Conservation (phyloP, 1,140 invertebrate species). For the Panulirus ornatus region DNA sequence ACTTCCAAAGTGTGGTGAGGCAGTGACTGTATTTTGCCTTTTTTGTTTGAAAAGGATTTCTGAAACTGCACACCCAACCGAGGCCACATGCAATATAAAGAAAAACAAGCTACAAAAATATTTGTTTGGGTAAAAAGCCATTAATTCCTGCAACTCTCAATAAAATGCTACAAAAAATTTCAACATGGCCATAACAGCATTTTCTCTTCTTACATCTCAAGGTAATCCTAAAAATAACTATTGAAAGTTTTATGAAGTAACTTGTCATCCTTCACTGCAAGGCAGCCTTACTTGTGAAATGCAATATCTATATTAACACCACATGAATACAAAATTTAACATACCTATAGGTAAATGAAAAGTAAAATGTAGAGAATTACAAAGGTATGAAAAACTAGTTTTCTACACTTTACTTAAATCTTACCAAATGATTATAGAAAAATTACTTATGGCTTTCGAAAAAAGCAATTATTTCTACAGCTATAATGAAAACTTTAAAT, state of each 20-base stretch:
- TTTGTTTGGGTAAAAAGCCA: too few species aligned
- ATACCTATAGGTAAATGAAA: conserved; percentile 34
- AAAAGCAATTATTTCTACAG: background rate
- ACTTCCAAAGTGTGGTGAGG: conserved; percentile 25
- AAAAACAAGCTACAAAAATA: background rate
- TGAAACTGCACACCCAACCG: background rate
- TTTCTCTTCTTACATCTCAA: background rate
- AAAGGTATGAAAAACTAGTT: background rate
- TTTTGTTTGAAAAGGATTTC: background rate
- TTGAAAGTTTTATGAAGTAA: background rate
- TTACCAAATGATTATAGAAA: conserved; percentile 24
- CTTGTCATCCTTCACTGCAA: background rate
- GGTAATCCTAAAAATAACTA: background rate
- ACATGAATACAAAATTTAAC: background rate
- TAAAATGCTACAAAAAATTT: too few species aligned
- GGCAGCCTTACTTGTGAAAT: background rate
- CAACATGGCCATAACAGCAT: too few species aligned
- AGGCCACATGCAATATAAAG: background rate
- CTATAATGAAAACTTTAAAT: background rate
- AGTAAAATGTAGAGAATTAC: conserved; percentile 42
- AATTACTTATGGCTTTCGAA: conserved; percentile 8
- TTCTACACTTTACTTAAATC: conserved; percentile 28
- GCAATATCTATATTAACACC: background rate
- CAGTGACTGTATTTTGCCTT: background rate
- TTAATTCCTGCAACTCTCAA: too few species aligned